Base-by-base conservation (phyloP, 2,797 vertebrate genomes). In the Heterohyrax brucei region DNA sequence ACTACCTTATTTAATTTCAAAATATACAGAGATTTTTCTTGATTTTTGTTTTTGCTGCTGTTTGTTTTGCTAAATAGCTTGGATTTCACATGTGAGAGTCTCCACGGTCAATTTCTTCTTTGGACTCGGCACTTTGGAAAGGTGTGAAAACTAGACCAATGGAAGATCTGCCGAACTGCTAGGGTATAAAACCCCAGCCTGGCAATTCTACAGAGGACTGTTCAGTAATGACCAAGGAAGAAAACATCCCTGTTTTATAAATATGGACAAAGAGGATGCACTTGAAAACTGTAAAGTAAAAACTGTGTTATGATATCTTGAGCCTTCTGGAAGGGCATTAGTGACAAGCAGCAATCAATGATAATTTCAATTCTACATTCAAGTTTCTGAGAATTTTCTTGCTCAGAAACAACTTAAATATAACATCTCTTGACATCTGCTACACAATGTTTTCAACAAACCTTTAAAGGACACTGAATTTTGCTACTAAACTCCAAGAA, bases 401-500 rank as follows among this genome's bases (percentile, higher is more conserved):
- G 13, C 64, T 94, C 44, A 46, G 3, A 90, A 95, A 92, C 48
- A 89, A 59, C 66, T 93, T 24, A 91, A 94, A 92, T 75, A 76
- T 70, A 93, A 80, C 21, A 86, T 89, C 53, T 76, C n/a, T 61
- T 72, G 80, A 3, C 18, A 89, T 97, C 93, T 91, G 93, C 95
- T 95, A 0, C 22, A 91, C 82, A 97, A 76, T 86, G 50, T 33
- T 96, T 97, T 59, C 79, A 92, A 33, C 33, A 30, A 94, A 70
- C 2, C 64, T 97, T 97, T 93, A 97, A 98, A 98, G 46, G 22
- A 53, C 62, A 86, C 24, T 95, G 96, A 98, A 97, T 93, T 96
- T 76, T 62, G 1, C 82, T 93, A 61, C 22, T 98, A 96, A 98
- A 96, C n/a, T 96, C 89, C 39, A 48, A 94, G 70, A 87, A 24